Base-by-base conservation (phyloP, 1,140 invertebrate genomes). In the Gerris buenoi region DNA sequence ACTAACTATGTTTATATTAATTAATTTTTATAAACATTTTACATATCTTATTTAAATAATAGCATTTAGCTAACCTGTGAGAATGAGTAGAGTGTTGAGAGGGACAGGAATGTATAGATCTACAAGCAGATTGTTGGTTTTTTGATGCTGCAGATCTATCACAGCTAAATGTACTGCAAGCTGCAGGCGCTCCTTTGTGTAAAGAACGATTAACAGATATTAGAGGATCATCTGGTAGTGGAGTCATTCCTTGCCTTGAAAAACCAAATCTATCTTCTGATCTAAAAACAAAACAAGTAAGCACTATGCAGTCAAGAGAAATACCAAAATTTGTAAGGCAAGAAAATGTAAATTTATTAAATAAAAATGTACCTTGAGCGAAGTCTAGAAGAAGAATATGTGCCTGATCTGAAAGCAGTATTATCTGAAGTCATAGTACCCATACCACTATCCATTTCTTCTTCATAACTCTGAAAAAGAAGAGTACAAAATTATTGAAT, bases 371-470 rank as follows among this genome's bases (percentile, higher is more conserved):
- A 67, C 68, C 65, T 69, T 1, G 68, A 69, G 61, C 68, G 60
- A 61, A 60, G 28, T 63, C 61, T 63, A 26, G 27, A 63, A 22
- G 33, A 61, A 56, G 60, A 56, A 58, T 25, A 22, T 28, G 63
- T 67, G n/a, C 66, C 22, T 3, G 58, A 60, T 5, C 58, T 28
- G n/a, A 63, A 25, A 25, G 56, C 58, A 27, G 68, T 69, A 46
- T 66, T 70, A 56, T 72, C 67, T 18, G 72, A 71, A 14, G 71
- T 72, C 68, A 74, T 74, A 25, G 73, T 74, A 1, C 71, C 69
- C 65, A 73, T 69, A 14, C 73, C 73, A 70, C 72, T 73, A 61
- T 74, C 73, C 29, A 69, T 67, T n/a, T 22, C 57, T 23, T 26
- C 29, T 5, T 25, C 28, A 10, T 64, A 29, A 25, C 18, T 56